Base-by-base conservation (phyloP, 2,888 invertebrate genomes). In the Norana najaformis region DNA sequence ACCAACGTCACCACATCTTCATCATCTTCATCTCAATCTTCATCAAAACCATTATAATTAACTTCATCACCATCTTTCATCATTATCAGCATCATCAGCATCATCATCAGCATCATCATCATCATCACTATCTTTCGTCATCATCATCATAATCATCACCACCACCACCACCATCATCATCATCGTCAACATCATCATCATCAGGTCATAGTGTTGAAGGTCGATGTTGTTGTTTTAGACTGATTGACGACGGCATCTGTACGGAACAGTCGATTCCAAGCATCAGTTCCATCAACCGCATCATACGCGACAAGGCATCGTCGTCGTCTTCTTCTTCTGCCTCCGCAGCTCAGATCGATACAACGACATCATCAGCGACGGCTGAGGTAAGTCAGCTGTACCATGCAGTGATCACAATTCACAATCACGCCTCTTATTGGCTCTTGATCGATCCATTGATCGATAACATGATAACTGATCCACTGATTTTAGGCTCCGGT, bases 231-330 rank as follows among this genome's bases (percentile, higher is more conserved):
- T 34, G 1, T 16, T 85, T 20, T 23, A 94, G 94, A 90, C 92
- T 95, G 90, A 92, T 94, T 30, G 93, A 93, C 88, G 94, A 95
- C 88, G 93, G 93, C n/a, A 93, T 94, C 83, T 95, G 95, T 91
- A 93, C 92, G 13, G 94, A 94, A 92, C 94, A 94, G 91, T 94
- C 94, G 91, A 94, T 94, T 90, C 95, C 95, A 35, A 94, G 94
- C 91, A 94, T 95, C 89, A 94, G 94, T 90, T 95, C 94, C 53
- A 95, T 95, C 91, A 95, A 95, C 92, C 93, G 94, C 53, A 94
- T 95, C 91, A 95, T 95, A 90, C 93, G 95, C 13, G 94, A 95
- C 90, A 92, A 91, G 83, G n/a, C 91, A 20, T 83, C 36, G 53
- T 88, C 34, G 1, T 16, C 69, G 5, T 8, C 69, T n/a, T 8